phyloP scores from a whole-genome alignment of 2,113 vertebrate species.

The Desmodus rotundus region DNA sequence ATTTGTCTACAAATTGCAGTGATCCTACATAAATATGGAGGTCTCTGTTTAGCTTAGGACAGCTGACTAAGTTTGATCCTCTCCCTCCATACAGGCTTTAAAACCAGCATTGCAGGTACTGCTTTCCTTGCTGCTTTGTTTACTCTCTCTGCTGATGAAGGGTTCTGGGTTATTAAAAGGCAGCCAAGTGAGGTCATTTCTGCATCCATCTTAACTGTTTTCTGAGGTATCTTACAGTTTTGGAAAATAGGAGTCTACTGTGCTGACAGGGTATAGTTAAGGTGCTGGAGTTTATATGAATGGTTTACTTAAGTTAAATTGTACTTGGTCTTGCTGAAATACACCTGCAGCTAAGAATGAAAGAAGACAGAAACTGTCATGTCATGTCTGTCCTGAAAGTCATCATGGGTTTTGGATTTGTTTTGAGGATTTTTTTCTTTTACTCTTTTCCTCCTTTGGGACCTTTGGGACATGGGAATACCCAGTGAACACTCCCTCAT shows the following conservation, averaged over 20 bases:
- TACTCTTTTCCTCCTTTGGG: conserved; percentile 36
- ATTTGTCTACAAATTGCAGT: conserved; percentile 77
- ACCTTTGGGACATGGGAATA: conserved; percentile 71
- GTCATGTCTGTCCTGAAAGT: conserved; percentile 69
- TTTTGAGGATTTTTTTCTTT: conserved; percentile 36
- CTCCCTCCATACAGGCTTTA: conserved; percentile 77
- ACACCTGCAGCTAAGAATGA: conserved; percentile 73
- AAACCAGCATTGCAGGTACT: neutral
- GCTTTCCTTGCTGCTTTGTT: neutral
- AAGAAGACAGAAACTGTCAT: conserved; percentile 70
- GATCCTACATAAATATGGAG: conserved; percentile 82
- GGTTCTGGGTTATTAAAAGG: neutral
- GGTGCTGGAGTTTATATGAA: conserved; percentile 96
- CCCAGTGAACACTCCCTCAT: conserved; percentile 77
- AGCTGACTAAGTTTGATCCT: conserved; percentile 78
- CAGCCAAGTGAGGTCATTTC: neutral
- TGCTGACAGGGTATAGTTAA: conserved; percentile 49
- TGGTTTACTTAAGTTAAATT: conserved; percentile 73
- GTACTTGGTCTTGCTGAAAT: conserved; percentile 70
- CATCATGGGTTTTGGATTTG: conserved; percentile 61
- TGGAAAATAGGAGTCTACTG: neutral
- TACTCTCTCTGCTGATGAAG: neutral
- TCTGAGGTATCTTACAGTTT: neutral
- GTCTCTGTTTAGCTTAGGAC: conserved; percentile 82
- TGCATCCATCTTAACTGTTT: conserved; percentile 6